phyloP scores from a whole-genome alignment of 2,113 vertebrate genomes.

The Catagonus wagneri region DNA sequence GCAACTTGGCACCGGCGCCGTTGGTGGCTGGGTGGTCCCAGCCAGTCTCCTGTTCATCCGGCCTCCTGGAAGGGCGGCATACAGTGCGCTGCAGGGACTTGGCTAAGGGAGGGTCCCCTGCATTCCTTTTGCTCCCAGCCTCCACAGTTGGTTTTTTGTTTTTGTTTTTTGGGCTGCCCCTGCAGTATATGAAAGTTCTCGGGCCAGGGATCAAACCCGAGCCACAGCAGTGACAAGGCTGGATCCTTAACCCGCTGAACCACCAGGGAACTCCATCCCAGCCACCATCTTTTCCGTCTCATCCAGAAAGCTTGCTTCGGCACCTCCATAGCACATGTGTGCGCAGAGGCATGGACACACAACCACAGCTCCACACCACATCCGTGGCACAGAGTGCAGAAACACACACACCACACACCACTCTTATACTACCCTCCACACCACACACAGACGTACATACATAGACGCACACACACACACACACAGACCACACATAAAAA shows the following conservation, averaged over 20 bases:
- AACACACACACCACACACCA: not conserved
- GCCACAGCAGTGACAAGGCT: too few species aligned
- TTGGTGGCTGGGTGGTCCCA: not conserved
- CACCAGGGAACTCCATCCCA: not conserved
- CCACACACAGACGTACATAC: not conserved
- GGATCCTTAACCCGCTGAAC: too few species aligned
- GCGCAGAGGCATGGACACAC: not conserved
- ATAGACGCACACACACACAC: not conserved
- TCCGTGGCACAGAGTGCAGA: not conserved
- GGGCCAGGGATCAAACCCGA: too few species aligned
- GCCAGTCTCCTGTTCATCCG: not conserved
- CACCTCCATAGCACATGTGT: not conserved
- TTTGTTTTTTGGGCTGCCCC: too few species aligned
- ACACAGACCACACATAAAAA: not conserved
- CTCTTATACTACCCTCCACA: not conserved
- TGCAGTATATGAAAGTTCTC: too few species aligned
- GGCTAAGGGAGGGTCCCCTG: not conserved
- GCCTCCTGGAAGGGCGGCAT: not conserved
- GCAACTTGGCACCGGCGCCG: not conserved
- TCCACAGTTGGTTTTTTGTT: not conserved
- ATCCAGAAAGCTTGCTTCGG: not conserved
- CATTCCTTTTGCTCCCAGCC: not conserved
- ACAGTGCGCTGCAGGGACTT: not conserved
- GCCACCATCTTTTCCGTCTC: not conserved
- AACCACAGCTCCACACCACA: not conserved